Percentiles rank a stretch among this genome's conserved stretches.
Evolutionary conservation across 2,113 vertebrate species (phyloP).

Genomic region (Atlantisia rogersi): DNA sequence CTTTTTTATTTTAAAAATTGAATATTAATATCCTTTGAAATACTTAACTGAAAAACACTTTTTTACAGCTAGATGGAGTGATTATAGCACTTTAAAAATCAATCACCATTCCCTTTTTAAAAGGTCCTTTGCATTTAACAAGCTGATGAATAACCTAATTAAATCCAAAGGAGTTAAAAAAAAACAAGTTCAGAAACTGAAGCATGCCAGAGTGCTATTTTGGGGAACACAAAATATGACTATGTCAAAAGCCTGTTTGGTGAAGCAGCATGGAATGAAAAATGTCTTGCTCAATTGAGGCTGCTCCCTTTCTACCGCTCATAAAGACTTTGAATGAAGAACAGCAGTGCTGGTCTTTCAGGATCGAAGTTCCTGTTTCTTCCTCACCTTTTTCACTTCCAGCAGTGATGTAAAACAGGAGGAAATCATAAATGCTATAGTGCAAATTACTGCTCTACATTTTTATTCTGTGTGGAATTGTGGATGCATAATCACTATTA

Average conservation of each 20-base stretch:
- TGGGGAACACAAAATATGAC: constrained; percentile 59
- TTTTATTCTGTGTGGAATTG: background rate
- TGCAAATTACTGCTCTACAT: background rate
- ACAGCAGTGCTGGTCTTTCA: background rate
- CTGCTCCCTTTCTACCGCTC: constrained; percentile 4
- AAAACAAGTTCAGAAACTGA: constrained; percentile 59
- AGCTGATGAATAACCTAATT: constrained; percentile 67
- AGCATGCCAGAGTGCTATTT: constrained; percentile 52
- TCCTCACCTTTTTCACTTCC: background rate
- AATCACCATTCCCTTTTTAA: constrained; percentile 54
- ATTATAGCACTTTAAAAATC: constrained; percentile 64
- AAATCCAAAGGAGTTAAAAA: constrained; percentile 59
- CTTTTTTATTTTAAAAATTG: background rate
- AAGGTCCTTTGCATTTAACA: constrained; percentile 60
- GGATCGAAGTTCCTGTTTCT: background rate
- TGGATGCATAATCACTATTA: background rate
- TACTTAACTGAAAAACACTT: background rate
- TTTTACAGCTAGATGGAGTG: constrained; percentile 32
- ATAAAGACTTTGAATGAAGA: constrained; percentile 21
- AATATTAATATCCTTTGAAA: constrained; percentile 41
- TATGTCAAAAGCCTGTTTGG: constrained; percentile 63
- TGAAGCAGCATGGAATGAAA: constrained; percentile 54
- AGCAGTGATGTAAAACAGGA: background rate
- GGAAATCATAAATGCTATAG: background rate
- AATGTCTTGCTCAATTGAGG: background rate